Percentiles rank a stretch among this genome's conserved stretches.
Conservation (phyloP, 2,888 invertebrate species). For the Nesidiocoris tenuis region DNA sequence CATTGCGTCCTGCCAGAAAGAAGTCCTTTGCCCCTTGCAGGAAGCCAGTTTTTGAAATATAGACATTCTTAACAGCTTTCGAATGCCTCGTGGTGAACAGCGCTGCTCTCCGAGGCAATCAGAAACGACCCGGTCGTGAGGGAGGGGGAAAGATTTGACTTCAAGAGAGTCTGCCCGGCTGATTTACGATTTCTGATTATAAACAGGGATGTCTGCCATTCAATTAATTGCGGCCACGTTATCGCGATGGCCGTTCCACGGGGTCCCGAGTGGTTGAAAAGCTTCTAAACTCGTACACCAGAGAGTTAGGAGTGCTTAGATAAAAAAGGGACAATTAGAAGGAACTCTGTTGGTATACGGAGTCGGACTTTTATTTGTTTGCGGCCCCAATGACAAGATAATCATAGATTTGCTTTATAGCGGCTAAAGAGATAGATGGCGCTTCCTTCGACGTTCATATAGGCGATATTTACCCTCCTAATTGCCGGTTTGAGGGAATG, state of each 20-base stretch:
- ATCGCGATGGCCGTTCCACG: constrained; percentile 27
- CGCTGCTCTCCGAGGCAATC: not conserved
- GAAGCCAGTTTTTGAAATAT: constrained; percentile 27
- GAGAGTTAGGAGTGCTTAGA: not conserved
- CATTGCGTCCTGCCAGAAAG: constrained; percentile 6
- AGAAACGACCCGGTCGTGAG: not conserved
- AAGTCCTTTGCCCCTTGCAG: not conserved
- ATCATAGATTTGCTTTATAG: constrained; percentile 38
- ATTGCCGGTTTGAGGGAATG: constrained; percentile 16
- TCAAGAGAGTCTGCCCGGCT: not conserved
- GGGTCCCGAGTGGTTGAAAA: not conserved
- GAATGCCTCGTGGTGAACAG: constrained; percentile 1
- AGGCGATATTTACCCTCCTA: constrained; percentile 38
- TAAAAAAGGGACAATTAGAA: constrained; percentile 31
- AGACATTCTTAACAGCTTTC: constrained; percentile 7
- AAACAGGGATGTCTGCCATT: constrained; percentile 42
- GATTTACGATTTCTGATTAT: constrained; percentile 41
- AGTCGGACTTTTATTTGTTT: constrained; percentile 28
- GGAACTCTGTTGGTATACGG: constrained; percentile 23
- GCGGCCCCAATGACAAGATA: constrained; percentile 36
- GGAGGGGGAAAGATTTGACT: constrained; percentile 4
- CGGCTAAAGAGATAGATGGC: constrained; percentile 33
- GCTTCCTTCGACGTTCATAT: constrained; percentile 19
- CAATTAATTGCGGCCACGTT: constrained; percentile 37
- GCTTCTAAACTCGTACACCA: not conserved